A percentile compares a stretch with the other conserved stretches of the same genome.
Conservation (phyloP, 2,797 vertebrate genomes). For the Labeo calbasu region DNA sequence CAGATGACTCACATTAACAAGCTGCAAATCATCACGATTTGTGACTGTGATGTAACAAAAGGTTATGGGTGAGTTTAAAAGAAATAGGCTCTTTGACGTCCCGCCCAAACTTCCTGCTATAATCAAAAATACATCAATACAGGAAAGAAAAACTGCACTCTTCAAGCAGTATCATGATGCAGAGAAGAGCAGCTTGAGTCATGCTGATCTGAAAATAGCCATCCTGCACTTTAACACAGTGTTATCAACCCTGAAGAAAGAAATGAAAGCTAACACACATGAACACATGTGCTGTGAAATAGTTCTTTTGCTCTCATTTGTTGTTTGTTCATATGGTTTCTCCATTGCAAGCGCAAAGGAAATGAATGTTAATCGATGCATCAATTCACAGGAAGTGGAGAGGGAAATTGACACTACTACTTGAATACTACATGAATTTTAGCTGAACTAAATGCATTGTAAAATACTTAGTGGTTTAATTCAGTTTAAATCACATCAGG, state of each 20-base stretch:
- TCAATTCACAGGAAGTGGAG: background rate
- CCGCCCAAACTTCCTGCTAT: background rate
- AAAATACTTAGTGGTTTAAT: background rate
- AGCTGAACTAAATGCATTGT: background rate
- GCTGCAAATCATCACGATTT: slow-evolving; percentile 2
- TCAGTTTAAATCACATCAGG: background rate
- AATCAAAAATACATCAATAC: slow-evolving; percentile 2
- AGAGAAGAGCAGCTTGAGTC: background rate
- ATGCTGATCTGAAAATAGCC: background rate
- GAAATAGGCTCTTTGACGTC: background rate
- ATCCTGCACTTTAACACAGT: background rate
- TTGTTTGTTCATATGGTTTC: background rate
- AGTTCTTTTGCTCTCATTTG: background rate
- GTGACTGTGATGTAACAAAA: background rate
- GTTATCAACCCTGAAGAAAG: slow-evolving; percentile 7
- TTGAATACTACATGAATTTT: background rate
- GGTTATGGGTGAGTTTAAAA: background rate
- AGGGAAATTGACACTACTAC: background rate
- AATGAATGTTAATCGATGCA: background rate
- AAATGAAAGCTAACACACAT: background rate
- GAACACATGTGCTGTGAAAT: background rate
- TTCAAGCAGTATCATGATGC: background rate
- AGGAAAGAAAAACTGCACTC: background rate
- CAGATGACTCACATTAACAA: background rate
- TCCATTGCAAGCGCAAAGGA: background rate